phyloP scores from a whole-genome alignment of 2,797 vertebrate species.

The Tiaroga cobitis region DNA sequence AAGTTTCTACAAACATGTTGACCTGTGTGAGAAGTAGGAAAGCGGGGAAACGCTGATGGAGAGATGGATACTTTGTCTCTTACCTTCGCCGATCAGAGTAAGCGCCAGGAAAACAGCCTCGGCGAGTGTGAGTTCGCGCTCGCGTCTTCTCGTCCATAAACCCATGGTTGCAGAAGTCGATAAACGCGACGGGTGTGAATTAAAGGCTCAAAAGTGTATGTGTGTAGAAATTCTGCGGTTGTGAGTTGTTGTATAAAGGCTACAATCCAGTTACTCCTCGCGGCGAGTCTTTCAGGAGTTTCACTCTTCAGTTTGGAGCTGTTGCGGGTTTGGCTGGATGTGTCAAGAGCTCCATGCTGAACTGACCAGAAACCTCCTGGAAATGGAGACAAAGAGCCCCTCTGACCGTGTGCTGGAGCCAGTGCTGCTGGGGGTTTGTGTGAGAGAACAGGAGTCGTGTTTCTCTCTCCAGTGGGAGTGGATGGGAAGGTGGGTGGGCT shows the following conservation, averaged over 20 bases:
- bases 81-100: slow-evolving; percentile 52
- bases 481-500: background rate
- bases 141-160: slow-evolving; percentile 18
- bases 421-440: background rate
- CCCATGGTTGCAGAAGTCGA: slow-evolving; percentile 37
- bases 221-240: background rate
- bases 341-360: slow-evolving; percentile 41
- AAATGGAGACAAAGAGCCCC: slow-evolving; percentile 37
- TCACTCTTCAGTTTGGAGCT: background rate
- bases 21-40: too few relatives aligned
- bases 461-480: slow-evolving; percentile 38
- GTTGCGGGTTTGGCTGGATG: slow-evolving; percentile 28
- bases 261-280: background rate
- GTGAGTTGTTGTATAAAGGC: background rate
- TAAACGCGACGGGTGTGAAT: background rate
- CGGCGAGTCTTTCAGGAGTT: background rate
- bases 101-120: slow-evolving; percentile 26
- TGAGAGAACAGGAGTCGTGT: slow-evolving; percentile 21
- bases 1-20: background rate
- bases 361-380: slow-evolving; percentile 32
- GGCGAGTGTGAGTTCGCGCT: background rate
- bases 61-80: background rate
- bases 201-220: background rate
- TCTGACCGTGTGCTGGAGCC: background rate
- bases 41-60: background rate